Conservation (phyloP, 2,797 vertebrate species). For the Xiphophorus birchmanni region DNA sequence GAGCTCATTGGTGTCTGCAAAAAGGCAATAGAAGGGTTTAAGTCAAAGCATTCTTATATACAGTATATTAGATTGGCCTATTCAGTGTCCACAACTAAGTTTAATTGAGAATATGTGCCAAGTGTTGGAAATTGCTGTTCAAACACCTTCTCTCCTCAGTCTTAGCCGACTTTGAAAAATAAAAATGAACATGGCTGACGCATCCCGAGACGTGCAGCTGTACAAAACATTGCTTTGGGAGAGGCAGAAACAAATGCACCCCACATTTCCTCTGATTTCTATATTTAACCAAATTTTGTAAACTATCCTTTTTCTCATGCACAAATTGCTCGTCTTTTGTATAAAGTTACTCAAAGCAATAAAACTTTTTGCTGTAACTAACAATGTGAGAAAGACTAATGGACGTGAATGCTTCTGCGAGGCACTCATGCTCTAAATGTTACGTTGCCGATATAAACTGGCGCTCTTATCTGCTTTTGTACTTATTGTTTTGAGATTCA, state of each 20-base stretch:
- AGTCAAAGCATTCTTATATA: not conserved
- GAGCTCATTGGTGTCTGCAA: not conserved
- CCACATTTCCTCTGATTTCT: not conserved
- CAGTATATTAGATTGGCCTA: no score
- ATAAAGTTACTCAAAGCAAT: not conserved
- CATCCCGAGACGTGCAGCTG: not conserved
- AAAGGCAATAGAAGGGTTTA: not conserved
- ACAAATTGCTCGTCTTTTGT: not conserved
- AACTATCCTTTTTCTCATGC: not conserved
- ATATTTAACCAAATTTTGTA: not conserved
- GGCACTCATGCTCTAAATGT: not conserved
- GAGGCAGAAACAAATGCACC: no score
- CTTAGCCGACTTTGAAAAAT: not conserved
- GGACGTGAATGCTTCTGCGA: not conserved
- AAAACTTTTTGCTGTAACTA: not conserved
- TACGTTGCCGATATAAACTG: not conserved
- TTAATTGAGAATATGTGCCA: not conserved
- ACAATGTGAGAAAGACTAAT: not conserved
- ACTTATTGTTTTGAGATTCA: constrained; percentile 31
- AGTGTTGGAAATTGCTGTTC: not conserved
- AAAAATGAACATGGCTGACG: not conserved
- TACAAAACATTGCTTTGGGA: not conserved
- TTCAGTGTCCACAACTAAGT: not conserved
- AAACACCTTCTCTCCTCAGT: not conserved
- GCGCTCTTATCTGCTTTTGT: constrained; percentile 20